phyloP scores from a whole-genome alignment of 2,888 invertebrate genomes.

The Cryptus armator region DNA sequence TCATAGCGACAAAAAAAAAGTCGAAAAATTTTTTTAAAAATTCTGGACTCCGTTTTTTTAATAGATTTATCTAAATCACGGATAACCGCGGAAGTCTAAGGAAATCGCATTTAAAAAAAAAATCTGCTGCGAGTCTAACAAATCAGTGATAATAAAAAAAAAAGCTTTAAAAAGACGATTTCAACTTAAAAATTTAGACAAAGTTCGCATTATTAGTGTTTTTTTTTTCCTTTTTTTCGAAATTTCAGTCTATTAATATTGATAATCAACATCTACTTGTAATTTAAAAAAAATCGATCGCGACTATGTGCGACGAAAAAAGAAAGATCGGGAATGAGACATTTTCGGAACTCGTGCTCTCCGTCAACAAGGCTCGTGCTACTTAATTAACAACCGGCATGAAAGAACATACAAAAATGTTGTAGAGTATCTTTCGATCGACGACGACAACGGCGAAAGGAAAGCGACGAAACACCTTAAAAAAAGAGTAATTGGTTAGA shows the following conservation, averaged over 20 bases:
- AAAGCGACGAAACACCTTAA: constrained; percentile 52
- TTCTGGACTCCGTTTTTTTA: too few relatives aligned
- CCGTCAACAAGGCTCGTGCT: neutral
- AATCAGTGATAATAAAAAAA: too few relatives aligned
- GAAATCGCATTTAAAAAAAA: too few relatives aligned
- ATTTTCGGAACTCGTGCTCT: neutral
- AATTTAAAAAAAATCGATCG: neutral
- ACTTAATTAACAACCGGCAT: neutral
- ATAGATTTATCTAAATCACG: too few relatives aligned
- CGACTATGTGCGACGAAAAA: neutral
- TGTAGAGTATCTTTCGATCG: constrained; percentile 73
- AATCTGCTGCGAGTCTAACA: too few relatives aligned
- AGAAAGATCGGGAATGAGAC: neutral
- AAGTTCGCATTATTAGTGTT: too few relatives aligned
- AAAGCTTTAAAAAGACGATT: too few relatives aligned
- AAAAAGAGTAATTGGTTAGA: constrained; percentile 16
- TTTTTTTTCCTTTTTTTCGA: too few relatives aligned
- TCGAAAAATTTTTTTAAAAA: neutral
- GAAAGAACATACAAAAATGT: constrained; percentile 76
- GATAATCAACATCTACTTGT: neutral
- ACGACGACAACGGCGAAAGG: constrained; percentile 60
- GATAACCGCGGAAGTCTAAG: too few relatives aligned
- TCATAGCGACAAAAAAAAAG: too few relatives aligned
- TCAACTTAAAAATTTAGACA: too few relatives aligned
- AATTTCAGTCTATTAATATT: too few relatives aligned